Evolutionary conservation across 2,797 vertebrate species (phyloP), one percentile per base, ranked within the genome.

Genomic region (Malacoctenus gilli): DNA sequence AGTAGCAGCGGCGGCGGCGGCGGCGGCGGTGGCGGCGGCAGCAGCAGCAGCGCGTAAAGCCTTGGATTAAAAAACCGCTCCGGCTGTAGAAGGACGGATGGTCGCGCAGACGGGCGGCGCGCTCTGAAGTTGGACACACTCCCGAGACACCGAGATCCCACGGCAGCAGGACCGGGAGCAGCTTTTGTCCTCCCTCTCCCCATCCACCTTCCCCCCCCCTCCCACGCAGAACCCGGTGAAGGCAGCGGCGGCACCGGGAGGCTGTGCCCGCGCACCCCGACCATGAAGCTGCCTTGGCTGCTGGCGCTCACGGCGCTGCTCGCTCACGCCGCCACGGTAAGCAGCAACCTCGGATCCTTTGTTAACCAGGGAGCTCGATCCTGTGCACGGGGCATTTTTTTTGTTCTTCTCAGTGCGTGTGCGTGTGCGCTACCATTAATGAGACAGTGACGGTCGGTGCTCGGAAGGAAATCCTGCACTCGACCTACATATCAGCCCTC

Each of bases 201-300:
- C 28, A 59, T 12, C 56, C 68, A 21, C 46, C 71, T 43, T 20
- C 58, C 70, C 60, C n/a, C n/a, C n/a, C n/a, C n/a, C n/a, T n/a
- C n/a, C n/a, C n/a, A n/a, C n/a, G n/a, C n/a, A n/a, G 64, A 66
- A 69, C 68, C 62, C 62, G 34, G 60, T 42, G 75, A 80, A 84
- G 79, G 70, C 72, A 77, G 84, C 79, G 70, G 69, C 73, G 78
- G 80, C 86, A 71, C 80, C 80, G 83, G 81, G 87, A 86, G 83
- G 82, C 85, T 75, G 83, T 73, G 86, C 68, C 70, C 65, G 77
- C 74, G 54, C 70, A 72, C 76, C 69, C 67, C 63, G 13, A 89
- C 68, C 83, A 93, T 92, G 92, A 90, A 90, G 89, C 91, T 90
- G 82, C 89, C 85, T 30, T 83, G 86, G 79, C 86, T 91, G 41